Conservation (phyloP, 2,797 vertebrate species). For the Hippocampus kuda region DNA sequence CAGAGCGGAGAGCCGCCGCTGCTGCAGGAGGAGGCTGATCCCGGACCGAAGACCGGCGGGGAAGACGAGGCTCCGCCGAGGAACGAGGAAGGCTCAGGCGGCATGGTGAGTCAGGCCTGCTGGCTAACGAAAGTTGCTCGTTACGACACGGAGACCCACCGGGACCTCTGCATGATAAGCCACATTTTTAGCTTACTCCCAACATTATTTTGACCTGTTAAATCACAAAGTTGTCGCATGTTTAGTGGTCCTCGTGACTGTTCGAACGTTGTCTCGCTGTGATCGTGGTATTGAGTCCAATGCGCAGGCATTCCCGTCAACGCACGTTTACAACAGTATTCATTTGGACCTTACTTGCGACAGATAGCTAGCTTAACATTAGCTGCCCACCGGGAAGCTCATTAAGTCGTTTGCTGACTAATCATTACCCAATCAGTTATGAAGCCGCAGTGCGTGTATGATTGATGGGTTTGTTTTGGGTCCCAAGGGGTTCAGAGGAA, state of each 20-base stretch:
- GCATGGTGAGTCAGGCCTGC: slow-evolving; percentile 73
- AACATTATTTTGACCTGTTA: slow-evolving; percentile 16
- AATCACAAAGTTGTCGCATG: not conserved
- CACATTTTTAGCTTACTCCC: slow-evolving; percentile 12
- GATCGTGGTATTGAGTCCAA: not conserved
- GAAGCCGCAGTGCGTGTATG: not conserved
- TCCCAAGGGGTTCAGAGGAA: accelerated
- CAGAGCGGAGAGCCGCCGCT: slow-evolving; percentile 74
- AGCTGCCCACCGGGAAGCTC: slow-evolving; percentile 41
- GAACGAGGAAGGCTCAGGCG: slow-evolving; percentile 65
- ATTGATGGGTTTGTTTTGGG: not conserved
- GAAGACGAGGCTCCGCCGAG: slow-evolving; percentile 64
- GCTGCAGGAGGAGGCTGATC: slow-evolving; percentile 78
- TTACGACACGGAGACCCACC: slow-evolving; percentile 16
- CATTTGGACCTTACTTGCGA: slow-evolving; percentile 5
- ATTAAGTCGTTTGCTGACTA: slow-evolving; percentile 65
- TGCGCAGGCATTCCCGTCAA: not conserved
- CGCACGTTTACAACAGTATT: not conserved
- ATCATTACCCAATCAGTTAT: slow-evolving; percentile 49
- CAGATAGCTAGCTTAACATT: slow-evolving; percentile 35
- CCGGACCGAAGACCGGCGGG: slow-evolving; percentile 65
- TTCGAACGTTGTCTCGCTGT: not conserved
- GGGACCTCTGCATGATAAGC: slow-evolving; percentile 6
- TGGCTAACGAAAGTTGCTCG: slow-evolving; percentile 18
- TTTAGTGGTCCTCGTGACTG: not conserved